Percentiles rank a stretch among this genome's conserved stretches.
These are phyloP conservation scores for Clarias fuscus DNA, from an alignment of 2,797 vertebrate species.

Conservation along the genomic window DNA sequence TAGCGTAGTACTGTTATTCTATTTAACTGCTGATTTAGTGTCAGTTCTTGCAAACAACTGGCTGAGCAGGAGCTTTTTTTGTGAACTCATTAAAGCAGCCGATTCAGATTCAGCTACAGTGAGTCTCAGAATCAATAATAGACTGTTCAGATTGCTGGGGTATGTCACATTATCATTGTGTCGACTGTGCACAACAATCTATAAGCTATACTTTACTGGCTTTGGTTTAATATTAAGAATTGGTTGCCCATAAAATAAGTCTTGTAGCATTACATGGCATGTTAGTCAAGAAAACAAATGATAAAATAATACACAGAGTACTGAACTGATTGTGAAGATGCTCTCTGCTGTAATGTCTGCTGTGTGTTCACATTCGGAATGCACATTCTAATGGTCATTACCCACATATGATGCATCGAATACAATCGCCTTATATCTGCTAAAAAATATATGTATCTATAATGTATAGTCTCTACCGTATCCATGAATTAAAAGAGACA, in stretches of 20 bases:
- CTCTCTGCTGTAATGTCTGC: not conserved
- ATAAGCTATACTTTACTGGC: slow-evolving; percentile 17
- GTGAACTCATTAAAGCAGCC: slow-evolving; percentile 36
- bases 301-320: not conserved
- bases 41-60: slow-evolving; percentile 45
- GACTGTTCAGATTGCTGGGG: slow-evolving; percentile 13
- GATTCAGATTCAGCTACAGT: slow-evolving; percentile 31
- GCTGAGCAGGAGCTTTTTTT: slow-evolving; percentile 35
- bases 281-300: not conserved
- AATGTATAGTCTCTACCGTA: not conserved
- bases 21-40: slow-evolving; percentile 52
- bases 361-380: not conserved
- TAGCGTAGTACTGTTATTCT: slow-evolving; percentile 41
- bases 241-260: slow-evolving; percentile 3
- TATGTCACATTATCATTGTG: slow-evolving; percentile 32
- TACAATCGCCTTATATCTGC: not conserved
- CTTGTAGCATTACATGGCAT: not conserved
- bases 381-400: not conserved
- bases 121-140: slow-evolving; percentile 34
- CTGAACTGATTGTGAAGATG: not conserved
- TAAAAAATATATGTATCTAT: not conserved
- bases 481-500: not conserved
- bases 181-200: slow-evolving; percentile 30
- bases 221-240: slow-evolving; percentile 2
- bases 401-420: too few relatives aligned